Conservation (phyloP, 2,113 vertebrate species). For the Oceanodroma tethys region DNA sequence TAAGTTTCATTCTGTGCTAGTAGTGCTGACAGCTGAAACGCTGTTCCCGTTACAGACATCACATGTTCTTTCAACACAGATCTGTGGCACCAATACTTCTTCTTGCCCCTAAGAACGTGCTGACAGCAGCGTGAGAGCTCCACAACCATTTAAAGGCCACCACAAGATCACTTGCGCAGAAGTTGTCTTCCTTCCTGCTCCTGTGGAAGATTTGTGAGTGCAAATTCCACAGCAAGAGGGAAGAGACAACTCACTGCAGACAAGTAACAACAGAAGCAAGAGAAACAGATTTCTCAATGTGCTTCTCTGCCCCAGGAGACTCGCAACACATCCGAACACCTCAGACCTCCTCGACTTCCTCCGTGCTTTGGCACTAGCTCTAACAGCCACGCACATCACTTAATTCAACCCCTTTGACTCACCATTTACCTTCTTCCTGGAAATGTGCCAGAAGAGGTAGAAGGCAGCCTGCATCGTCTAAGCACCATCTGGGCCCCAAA, state of each 20-base stretch:
- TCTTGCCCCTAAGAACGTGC: background rate
- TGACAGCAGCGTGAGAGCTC: background rate
- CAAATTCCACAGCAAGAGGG: background rate
- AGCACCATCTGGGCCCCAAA: background rate
- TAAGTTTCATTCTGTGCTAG: background rate
- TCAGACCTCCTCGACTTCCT: background rate
- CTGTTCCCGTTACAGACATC: background rate
- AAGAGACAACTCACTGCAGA: background rate
- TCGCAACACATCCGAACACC: background rate
- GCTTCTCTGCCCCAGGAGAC: background rate
- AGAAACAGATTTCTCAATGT: background rate
- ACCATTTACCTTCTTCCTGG: background rate
- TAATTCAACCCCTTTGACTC: background rate
- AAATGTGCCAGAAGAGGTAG: background rate
- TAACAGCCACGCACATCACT: background rate
- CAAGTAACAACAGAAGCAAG: background rate
- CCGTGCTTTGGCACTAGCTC: background rate
- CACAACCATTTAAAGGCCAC: background rate
- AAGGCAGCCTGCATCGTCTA: background rate
- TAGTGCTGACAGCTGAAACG: background rate
- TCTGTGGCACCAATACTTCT: background rate
- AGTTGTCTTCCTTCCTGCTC: background rate
- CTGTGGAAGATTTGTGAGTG: background rate
- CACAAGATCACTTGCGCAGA: background rate
- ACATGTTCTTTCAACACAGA: background rate